A percentile compares a stretch with the other conserved stretches of the same genome.
Evolutionary conservation across 2,888 invertebrate species (phyloP).

Genomic region (Meteorus colon): DNA sequence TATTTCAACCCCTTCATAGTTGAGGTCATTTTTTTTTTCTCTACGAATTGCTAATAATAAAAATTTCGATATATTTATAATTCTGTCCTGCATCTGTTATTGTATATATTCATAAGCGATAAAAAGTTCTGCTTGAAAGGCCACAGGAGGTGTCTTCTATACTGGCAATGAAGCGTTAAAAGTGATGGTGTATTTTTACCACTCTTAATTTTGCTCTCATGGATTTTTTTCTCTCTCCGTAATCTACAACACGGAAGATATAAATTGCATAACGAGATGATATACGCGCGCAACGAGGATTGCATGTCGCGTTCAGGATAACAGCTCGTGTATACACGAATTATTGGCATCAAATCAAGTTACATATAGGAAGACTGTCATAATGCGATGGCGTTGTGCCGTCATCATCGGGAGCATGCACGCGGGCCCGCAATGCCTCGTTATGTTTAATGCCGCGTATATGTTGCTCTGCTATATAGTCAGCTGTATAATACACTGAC

Average conservation of each 20-base stretch:
- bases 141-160: no score
- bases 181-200: not conserved
- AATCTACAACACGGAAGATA: conserved; percentile 20
- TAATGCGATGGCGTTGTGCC: conserved; percentile 46
- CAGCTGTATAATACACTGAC: conserved; percentile 5
- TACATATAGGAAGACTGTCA: conserved; percentile 52
- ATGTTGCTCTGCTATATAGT: conserved; percentile 9
- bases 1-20: not conserved
- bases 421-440: conserved; percentile 49
- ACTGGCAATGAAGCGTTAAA: not conserved
- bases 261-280: conserved; percentile 48
- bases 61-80: no score
- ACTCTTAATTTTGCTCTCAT: not conserved
- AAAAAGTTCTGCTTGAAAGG: no score
- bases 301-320: conserved; percentile 49
- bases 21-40: not conserved
- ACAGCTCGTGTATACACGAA: conserved; percentile 44
- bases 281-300: conserved; percentile 42
- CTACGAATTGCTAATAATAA: no score
- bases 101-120: no score
- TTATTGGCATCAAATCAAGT: conserved; percentile 55
- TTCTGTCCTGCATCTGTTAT: no score
- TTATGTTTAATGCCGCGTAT: conserved; percentile 51
- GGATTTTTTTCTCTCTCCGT: not conserved
- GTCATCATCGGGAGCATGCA: conserved; percentile 48